phyloP scores from a whole-genome alignment of 2,797 vertebrate genomes.

The Notolabrus celidotus region DNA sequence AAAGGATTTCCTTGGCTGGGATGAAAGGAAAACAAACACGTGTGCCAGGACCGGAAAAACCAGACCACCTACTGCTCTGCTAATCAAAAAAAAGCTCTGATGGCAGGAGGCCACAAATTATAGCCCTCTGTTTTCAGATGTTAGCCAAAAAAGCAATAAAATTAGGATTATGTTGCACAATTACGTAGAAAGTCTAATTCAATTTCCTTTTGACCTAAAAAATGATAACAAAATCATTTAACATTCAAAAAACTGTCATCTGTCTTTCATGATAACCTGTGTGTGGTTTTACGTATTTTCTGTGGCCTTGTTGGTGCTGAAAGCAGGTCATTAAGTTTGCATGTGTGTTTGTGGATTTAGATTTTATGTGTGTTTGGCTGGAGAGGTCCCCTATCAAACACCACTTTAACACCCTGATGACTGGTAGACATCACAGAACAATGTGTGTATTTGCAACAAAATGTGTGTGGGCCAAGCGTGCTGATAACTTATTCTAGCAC shows the following conservation, averaged over 20 bases:
- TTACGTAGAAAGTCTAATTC: slow-evolving; percentile 35
- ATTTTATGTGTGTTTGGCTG: slow-evolving; percentile 15
- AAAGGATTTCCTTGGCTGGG: slow-evolving; percentile 2
- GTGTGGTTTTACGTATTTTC: slow-evolving; percentile 25
- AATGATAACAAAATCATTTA: background rate
- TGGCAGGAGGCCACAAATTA: slow-evolving; percentile 52
- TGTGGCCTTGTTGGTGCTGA: slow-evolving; percentile 3
- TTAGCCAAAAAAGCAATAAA: slow-evolving; percentile 63
- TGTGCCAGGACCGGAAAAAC: slow-evolving; percentile 57
- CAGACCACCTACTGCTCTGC: slow-evolving; percentile 40
- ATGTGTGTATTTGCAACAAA: slow-evolving; percentile 10
- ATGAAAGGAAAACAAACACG: slow-evolving; percentile 30
- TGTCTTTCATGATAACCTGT: slow-evolving; percentile 31
- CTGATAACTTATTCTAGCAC: slow-evolving; percentile 19
- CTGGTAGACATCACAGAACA: slow-evolving; percentile 3
- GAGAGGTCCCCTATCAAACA: slow-evolving; percentile 12
- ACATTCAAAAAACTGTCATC: slow-evolving; percentile 3
- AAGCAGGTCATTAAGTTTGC: slow-evolving; percentile 1
- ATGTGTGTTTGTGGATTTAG: background rate
- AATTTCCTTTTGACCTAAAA: slow-evolving; percentile 20
- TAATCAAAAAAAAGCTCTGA: slow-evolving; percentile 70
- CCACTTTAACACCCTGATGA: slow-evolving; percentile 17
- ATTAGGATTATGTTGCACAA: slow-evolving; percentile 60
- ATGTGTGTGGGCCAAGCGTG: background rate
- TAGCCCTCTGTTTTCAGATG: slow-evolving; percentile 26